phyloP scores from a whole-genome alignment of 2,113 vertebrate species.

The Poicephalus gulielmi region DNA sequence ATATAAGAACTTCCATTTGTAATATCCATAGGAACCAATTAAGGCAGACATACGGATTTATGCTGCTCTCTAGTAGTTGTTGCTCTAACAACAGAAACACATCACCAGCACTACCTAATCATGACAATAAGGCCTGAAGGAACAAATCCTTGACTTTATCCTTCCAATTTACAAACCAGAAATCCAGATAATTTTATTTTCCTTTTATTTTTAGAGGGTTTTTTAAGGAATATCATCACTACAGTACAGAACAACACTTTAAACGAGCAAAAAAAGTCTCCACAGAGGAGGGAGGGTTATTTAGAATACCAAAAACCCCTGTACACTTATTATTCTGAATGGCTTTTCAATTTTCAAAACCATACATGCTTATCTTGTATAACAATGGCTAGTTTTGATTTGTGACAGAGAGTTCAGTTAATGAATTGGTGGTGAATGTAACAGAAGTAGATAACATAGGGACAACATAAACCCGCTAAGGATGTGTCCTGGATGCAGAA shows the following conservation, averaged over 20 bases:
- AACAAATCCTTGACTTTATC: not conserved
- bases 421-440: not conserved
- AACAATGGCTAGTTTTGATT: not conserved
- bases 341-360: not conserved
- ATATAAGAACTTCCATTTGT: not conserved
- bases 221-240: not conserved
- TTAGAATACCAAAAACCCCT: not conserved
- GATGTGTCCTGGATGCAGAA: not conserved
- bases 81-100: not conserved
- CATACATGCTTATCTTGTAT: not conserved
- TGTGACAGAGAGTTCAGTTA: not conserved
- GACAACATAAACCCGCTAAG: not conserved
- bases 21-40: not conserved
- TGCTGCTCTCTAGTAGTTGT: not conserved
- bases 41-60: not conserved
- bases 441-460: not conserved
- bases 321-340: not conserved
- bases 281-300: not conserved
- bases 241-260: not conserved
- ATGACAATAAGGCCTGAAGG: not conserved
- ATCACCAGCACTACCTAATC: not conserved
- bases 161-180: not conserved
- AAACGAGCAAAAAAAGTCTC: not conserved
- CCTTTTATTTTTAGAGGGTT: not conserved
- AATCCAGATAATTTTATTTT: not conserved